Evolutionary conservation across 2,113 vertebrate genomes (phyloP).

Genomic region (Sylvilagus bachmani): DNA sequence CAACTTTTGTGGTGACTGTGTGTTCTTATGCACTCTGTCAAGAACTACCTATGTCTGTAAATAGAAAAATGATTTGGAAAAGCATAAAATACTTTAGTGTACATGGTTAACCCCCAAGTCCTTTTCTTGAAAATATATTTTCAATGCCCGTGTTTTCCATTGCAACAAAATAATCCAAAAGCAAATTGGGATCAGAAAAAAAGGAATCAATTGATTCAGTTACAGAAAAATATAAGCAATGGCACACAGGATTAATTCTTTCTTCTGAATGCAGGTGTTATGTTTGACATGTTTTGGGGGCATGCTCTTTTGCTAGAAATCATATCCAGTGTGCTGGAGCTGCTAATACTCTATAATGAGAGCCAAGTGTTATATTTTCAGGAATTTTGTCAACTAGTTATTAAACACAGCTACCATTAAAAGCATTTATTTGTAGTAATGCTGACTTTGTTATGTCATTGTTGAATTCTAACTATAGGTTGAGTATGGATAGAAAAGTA

Average conservation of each 20-base stretch:
- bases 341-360: background rate
- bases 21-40: background rate
- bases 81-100: background rate
- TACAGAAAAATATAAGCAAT: background rate
- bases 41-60: background rate
- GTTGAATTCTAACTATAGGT: constrained; percentile 2
- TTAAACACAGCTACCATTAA: constrained; percentile 13
- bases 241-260: background rate
- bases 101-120: constrained; percentile 8
- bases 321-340: background rate
- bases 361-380: background rate
- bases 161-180: constrained; percentile 59
- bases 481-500: background rate
- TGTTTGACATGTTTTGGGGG: background rate
- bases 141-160: background rate
- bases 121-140: background rate
- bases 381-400: background rate
- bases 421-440: background rate
- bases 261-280: background rate
- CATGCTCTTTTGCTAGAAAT: background rate
- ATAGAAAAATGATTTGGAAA: constrained; percentile 31
- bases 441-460: constrained; percentile 19
- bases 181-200: background rate
- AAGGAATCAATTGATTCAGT: background rate
- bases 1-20: background rate